Conservation (phyloP, 2,888 invertebrate species). For the Megaustenia siamemsis region DNA sequence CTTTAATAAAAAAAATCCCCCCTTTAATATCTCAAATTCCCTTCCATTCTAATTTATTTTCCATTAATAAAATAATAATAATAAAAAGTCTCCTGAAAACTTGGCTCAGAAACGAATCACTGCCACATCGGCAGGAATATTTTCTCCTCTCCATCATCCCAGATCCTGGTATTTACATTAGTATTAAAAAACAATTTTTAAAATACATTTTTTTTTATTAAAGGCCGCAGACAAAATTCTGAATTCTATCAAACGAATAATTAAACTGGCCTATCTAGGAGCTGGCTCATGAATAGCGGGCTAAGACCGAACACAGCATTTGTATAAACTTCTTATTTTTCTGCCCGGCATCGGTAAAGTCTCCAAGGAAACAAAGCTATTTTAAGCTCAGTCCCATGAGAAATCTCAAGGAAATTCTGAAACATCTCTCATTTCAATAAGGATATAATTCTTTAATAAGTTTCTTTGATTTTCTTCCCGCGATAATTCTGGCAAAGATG, state of each 20-base stretch:
- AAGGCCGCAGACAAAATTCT: slow-evolving; percentile 23
- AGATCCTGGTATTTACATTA: no score
- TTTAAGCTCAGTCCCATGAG: slow-evolving; percentile 22
- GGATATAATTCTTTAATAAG: slow-evolving; percentile 47
- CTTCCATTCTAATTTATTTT: no score
- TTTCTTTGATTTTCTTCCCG: slow-evolving; percentile 21
- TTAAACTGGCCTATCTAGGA: slow-evolving; percentile 19
- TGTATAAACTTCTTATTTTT: slow-evolving; percentile 31
- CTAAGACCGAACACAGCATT: slow-evolving; percentile 7
- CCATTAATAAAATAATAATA: no score
- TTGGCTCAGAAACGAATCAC: no score
- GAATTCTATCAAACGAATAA: slow-evolving; percentile 46
- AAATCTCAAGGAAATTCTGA: slow-evolving; percentile 25
- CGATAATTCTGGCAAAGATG: slow-evolving; percentile 25
- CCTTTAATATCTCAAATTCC: no score
- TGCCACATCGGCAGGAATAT: no score
- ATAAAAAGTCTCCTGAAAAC: no score
- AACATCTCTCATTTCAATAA: slow-evolving; percentile 40
- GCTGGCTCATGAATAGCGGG: neutral
- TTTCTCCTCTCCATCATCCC: no score
- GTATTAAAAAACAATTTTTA: no score
- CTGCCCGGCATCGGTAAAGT: neutral
- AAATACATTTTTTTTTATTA: no score
- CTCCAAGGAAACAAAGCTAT: slow-evolving; percentile 13
- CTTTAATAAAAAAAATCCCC: no score